Conservation (phyloP, 2,888 invertebrate genomes). For the Lacanobia wlatinum region DNA sequence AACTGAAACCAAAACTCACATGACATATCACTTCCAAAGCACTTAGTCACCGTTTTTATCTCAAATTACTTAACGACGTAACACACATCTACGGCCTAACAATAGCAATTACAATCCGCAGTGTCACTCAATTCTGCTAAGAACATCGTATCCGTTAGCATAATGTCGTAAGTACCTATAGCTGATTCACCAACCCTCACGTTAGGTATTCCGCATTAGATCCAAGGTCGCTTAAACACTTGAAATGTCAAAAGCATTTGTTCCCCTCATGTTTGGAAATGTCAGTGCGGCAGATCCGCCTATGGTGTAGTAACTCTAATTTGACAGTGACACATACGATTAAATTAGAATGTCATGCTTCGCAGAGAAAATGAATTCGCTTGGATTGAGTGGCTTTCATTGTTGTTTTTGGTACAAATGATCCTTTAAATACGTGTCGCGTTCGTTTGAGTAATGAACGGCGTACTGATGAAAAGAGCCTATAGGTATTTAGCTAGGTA, state of each 20-base stretch:
- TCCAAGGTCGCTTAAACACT: conserved; percentile 86
- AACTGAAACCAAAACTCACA: conserved; percentile 20
- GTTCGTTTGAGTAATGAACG: conserved; percentile 55
- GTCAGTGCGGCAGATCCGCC: conserved; percentile 87
- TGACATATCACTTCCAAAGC: conserved; percentile 29
- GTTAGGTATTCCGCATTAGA: conserved; percentile 75
- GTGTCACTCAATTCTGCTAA: conserved; percentile 75
- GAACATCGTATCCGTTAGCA: conserved; percentile 69
- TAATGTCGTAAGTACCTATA: conserved; percentile 68
- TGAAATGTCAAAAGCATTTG: conserved; percentile 88
- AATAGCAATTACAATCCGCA: conserved; percentile 73
- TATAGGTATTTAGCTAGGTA: neutral
- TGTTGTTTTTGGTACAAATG: conserved; percentile 69
- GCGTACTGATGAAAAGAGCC: conserved; percentile 5
- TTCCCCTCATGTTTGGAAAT: conserved; percentile 88
- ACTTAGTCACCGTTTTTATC: conserved; percentile 36
- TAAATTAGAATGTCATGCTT: conserved; percentile 86
- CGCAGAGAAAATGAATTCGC: conserved; percentile 81
- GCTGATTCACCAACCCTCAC: conserved; percentile 83
- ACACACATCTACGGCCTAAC: conserved; percentile 43
- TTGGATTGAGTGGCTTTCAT: conserved; percentile 77
- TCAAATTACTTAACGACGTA: conserved; percentile 39
- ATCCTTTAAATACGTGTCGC: conserved; percentile 62
- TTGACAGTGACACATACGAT: conserved; percentile 89
- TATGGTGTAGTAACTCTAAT: conserved; percentile 88